These are phyloP conservation scores for Dermolepida albohirtum DNA, from an alignment of 2,888 invertebrate species.

Conservation along the genomic window DNA sequence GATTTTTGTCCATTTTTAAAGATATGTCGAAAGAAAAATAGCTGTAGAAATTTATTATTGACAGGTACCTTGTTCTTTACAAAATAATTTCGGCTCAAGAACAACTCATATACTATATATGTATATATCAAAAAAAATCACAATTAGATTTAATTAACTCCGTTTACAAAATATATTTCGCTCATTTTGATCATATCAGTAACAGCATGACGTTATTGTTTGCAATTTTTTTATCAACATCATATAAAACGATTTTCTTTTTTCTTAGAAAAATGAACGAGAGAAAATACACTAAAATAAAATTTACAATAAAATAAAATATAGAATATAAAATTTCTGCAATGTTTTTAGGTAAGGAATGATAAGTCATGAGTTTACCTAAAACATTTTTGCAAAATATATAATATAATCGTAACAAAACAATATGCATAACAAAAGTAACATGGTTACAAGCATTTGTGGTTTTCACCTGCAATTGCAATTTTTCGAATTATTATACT, in stretches of 20 bases:
- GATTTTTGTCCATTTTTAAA: not conserved
- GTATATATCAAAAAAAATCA: conserved; percentile 26
- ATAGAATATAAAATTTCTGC: conserved; percentile 30
- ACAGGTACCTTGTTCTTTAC: conserved; percentile 26
- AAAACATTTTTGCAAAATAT: conserved; percentile 61
- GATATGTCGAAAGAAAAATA: conserved; percentile 17
- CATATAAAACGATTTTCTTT: conserved; percentile 21
- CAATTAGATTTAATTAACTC: conserved; percentile 19
- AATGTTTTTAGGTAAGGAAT: conserved; percentile 71
- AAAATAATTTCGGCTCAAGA: conserved; percentile 18
- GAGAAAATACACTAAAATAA: conserved; percentile 19
- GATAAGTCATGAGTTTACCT: conserved; percentile 74
- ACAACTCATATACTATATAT: conserved; percentile 22
- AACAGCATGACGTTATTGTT: not conserved
- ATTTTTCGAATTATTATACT: conserved; percentile 13
- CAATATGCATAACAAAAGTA: conserved; percentile 44
- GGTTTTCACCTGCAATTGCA: conserved; percentile 29
- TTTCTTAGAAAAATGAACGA: conserved; percentile 30
- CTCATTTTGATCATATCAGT: conserved; percentile 18
- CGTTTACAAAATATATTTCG: conserved; percentile 26
- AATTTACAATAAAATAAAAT: conserved; percentile 25
- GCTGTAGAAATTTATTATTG: conserved; percentile 18
- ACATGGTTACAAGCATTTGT: conserved; percentile 54
- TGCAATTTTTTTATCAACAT: conserved; percentile 19
- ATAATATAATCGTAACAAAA: conserved; percentile 49